Evolutionary conservation across 2,113 vertebrate species (phyloP), one percentile per base, ranked within the genome.

Genomic region (Cynocephalus volans): DNA sequence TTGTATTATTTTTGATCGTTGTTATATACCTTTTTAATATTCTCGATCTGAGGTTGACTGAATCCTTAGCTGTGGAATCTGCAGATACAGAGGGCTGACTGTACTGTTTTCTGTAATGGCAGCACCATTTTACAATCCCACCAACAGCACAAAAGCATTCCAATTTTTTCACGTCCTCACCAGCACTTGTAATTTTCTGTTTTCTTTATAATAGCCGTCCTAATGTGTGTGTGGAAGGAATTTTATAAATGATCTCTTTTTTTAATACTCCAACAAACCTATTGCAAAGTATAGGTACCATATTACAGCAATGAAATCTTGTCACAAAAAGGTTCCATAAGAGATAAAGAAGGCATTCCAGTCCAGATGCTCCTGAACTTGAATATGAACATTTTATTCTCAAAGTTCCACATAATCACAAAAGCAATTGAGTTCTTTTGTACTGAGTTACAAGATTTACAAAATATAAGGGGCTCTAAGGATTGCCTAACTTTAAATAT

Each of bases 401-500:
- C 72, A 76, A 26, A 80, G 33, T 62, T 82, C 31, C 18, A 13
- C 21, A 54, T 9, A 17, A 50, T 79, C 23, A 52, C n/a, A 45
- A 48, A 87, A 76, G 36, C 12, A 80, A 76, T 2, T 24, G 45
- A 96, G 26, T 21, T 83, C 6, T 79, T 96, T 64, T 70, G 19
- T 90, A 88, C 41, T 92, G 81, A 95, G 70, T n/a, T 65, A 15
- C 48, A 62, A 76, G 50, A 41, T 86, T 83, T 89, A n/a, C 4
- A 70, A 84, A 60, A 76, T 31, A 31, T 76, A 75, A 84, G 52
- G 14, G 21, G 4, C 19, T 87, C 5, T 65, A 9, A 54, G 13
- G 26, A 69, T 56, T 90, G 28, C 9, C n/a, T 90, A 41, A 87
- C 52, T 70, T 96, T 67, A 86, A 92, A 83, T 64, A 21, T 92